Base-by-base conservation (phyloP, 2,888 invertebrate species). In the Cataglyphis rosenhaueri region DNA sequence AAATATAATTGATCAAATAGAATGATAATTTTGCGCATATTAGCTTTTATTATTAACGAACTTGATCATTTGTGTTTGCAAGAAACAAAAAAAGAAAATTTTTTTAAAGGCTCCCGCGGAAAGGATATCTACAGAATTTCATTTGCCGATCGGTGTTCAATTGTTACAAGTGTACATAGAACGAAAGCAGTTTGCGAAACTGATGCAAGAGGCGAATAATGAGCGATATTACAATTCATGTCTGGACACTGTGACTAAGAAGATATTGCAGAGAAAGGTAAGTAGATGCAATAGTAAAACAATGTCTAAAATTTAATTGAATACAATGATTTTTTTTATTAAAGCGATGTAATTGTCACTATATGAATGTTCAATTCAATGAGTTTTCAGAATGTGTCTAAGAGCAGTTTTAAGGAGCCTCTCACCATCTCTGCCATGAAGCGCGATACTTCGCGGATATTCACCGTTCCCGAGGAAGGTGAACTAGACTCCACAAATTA, bases 401-500 rank as follows among this genome's bases (percentile, higher is more conserved):
- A 93, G 93, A 93, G 0, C 94, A 95, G 87, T 92, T 95, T 52
- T 95, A 96, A 91, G 95, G 95, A 94, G 90, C 95, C 83, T 91
- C 94, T 79, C 93, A 81, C 96, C 0, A 65, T 32, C 1, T 96
- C 96, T 1, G 95, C 96, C 52, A 96, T 97, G 96, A 97, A 97
- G 94, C 95, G 97, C 73, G 97, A 97, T 93, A 97, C 97, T 86
- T 97, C 97, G 0, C 94, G 97, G 3, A 96, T 98, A 48, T 98
- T 98, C 92, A 97, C 97, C 5, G 98, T 98, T 73, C 97, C 97
- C 1, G 98, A 98, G 95, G 98, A 98, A 92, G 96, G 96, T 70
- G 95, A 94, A 41, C 89, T 94, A 15, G 94, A 94, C 59, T 84
- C 92, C 8, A 83, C 84, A 41, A 79, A 86, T 65, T 88, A 91